Base-by-base conservation (phyloP, 1,140 invertebrate species). In the Coptotermes formosanus region DNA sequence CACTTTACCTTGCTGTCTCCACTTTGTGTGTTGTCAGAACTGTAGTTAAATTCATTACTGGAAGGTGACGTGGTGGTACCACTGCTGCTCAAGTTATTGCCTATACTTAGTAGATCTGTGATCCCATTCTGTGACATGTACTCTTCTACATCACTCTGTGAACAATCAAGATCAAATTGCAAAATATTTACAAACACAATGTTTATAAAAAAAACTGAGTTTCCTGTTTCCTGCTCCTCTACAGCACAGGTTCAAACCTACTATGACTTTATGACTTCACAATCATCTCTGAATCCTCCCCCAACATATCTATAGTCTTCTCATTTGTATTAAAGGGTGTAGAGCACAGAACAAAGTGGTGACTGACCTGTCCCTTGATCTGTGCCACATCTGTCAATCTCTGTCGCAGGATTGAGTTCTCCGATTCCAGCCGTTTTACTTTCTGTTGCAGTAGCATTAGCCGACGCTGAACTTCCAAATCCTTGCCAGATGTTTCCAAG, bases 401-500 rank as follows among this genome's bases (percentile, higher is more conserved):
- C 87, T 94, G 93, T 87, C 95, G 94, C 88, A 96, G 93, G 38
- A 93, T 91, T 64, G 92, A 92, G 89, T 96, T 96, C 90, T 96
- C 95, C 87, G 93, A 91, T 90, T 96, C 95, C 82, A 96, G 90
- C 87, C 93, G 92, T 86, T 95, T 94, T 21, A 96, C 94, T 89
- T 93, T 93, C 88, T 96, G 95, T 88, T 96, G 95, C 44, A 96
- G 91, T 3, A 95, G 89, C 90, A 96, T 93, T 44, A 94, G 92
- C 88, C 95, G 93, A 88, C 95, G 93, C 88, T 95, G 94, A 19
- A 94, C 91, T 90, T 97, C 96, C 75, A 95, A 88, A 90, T 96
- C 96, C 88, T 94, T 94, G 4, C 95, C 95, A 11, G 95, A 95
- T 2, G 95, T 95, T 88, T 97, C 96, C 85, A 97, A 89, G 90